Conservation (phyloP, 2,888 invertebrate species). For the Acronicta leporina region DNA sequence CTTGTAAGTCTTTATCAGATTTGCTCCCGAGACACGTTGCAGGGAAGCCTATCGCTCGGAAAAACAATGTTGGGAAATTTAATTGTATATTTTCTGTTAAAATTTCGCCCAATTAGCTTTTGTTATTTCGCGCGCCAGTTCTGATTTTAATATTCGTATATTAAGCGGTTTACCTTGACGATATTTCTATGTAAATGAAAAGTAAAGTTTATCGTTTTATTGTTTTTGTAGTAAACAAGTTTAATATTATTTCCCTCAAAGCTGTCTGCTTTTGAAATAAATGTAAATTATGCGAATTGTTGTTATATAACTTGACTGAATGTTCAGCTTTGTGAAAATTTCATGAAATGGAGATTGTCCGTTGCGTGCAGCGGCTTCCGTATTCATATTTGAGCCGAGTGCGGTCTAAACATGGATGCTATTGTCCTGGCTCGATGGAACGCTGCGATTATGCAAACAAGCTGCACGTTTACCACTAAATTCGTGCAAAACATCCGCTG, state of each 20-base stretch:
- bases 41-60: no score
- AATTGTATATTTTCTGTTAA: neutral
- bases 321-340: constrained; percentile 21
- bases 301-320: constrained; percentile 17
- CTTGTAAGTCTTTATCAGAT: no score
- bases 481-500: constrained; percentile 13
- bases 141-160: constrained; percentile 17
- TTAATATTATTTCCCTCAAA: constrained; percentile 6
- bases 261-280: constrained; percentile 18
- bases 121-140: neutral
- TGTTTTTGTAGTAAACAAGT: constrained; percentile 26
- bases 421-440: constrained; percentile 50
- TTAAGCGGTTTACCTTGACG: constrained; percentile 18
- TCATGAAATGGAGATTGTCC: constrained; percentile 31
- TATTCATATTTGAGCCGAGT: constrained; percentile 50
- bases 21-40: no score
- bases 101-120: neutral
- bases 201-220: constrained; percentile 22
- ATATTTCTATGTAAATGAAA: constrained; percentile 33
- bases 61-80: neutral
- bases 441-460: constrained; percentile 53
- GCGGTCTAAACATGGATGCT: constrained; percentile 41
- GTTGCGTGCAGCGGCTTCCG: constrained; percentile 30
- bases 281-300: constrained; percentile 30
- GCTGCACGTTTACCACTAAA: constrained; percentile 31